Base-by-base conservation (phyloP, 2,888 invertebrate genomes). In the Acleris holmiana region DNA sequence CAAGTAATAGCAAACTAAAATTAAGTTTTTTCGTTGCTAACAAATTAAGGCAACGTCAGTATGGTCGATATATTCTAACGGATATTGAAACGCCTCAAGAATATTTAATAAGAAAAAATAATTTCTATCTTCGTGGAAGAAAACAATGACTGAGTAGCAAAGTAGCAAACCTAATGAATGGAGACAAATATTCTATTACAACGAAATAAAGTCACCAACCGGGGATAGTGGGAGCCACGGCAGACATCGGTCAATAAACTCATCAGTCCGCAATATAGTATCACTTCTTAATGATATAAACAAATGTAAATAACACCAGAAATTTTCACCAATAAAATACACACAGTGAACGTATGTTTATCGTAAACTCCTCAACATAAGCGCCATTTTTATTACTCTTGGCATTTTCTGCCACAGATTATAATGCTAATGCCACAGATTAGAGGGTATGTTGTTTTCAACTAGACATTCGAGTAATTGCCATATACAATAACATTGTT, bases 171-270 rank as follows among this genome's bases (percentile, higher is more conserved):
- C 44, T 49, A 50, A 55, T 48, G 35, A 21, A 54, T 40, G 49
- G 35, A 46, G 21, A 65, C 35, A 35, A 65, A 55, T 49, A 55
- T 60, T 60, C 55, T 17, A 46, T 55, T 59, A 55, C 59, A 60
- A 60, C 55, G 48, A 69, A 69, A 55, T 67, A 59, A 53, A 25
- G 58, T 72, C 75, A 89, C 91, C 70, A 84, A 92, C 92, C 92
- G 91, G 92, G 89, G 86, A 92, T 90, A 89, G 84, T 91, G 84
- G 91, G 90, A 85, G 92, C 92, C 89, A 92, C 86, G 90, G 92
- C 88, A 91, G 92, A 92, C 92, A 92, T 92, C 90, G 83, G 92
- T 91, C 90, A 89, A 83, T 83, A 91, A 89, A 90, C 85, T 90
- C 91, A 92, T 92, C 79, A 89, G 91, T 89, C 79, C 85, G 85